These are phyloP conservation scores for Coreoperca whiteheadi DNA, from an alignment of 2,113 vertebrate genomes.

Conservation along the genomic window DNA sequence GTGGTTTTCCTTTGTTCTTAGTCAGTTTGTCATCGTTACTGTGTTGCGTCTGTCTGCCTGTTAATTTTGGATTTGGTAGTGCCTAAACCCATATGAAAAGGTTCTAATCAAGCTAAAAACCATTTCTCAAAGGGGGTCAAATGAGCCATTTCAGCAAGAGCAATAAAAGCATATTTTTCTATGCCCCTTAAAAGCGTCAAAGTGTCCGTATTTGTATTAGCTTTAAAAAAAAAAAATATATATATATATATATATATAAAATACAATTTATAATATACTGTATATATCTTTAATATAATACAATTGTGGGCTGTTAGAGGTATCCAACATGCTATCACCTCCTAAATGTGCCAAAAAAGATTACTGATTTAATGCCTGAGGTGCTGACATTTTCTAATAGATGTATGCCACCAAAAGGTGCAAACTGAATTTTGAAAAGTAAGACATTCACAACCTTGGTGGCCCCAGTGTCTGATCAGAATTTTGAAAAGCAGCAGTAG, in stretches of 20 bases:
- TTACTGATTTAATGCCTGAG: too few species aligned
- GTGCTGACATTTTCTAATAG: too few species aligned
- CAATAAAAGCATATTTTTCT: not conserved
- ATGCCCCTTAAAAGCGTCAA: too few species aligned
- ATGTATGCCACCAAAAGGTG: not conserved
- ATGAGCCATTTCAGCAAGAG: conserved; percentile 6
- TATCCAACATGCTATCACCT: not conserved
- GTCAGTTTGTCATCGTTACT: too few species aligned
- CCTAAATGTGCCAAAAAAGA: not conserved
- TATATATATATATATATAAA: too few species aligned
- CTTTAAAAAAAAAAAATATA: not conserved
- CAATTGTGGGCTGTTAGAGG: not conserved
- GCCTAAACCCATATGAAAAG: conserved; percentile 27
- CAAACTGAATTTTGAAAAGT: not conserved
- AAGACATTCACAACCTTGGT: not conserved
- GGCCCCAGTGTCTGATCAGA: not conserved
- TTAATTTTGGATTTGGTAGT: too few species aligned
- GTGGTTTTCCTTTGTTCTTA: too few species aligned
- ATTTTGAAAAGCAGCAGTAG: not conserved
- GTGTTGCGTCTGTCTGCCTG: too few species aligned
- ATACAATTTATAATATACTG: too few species aligned
- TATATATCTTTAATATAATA: not conserved
- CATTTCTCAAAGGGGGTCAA: not conserved
- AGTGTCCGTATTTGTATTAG: not conserved
- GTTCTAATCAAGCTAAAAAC: conserved; percentile 31